Base-by-base conservation (phyloP, 2,888 invertebrate species). In the Stictocephala bisonia region DNA sequence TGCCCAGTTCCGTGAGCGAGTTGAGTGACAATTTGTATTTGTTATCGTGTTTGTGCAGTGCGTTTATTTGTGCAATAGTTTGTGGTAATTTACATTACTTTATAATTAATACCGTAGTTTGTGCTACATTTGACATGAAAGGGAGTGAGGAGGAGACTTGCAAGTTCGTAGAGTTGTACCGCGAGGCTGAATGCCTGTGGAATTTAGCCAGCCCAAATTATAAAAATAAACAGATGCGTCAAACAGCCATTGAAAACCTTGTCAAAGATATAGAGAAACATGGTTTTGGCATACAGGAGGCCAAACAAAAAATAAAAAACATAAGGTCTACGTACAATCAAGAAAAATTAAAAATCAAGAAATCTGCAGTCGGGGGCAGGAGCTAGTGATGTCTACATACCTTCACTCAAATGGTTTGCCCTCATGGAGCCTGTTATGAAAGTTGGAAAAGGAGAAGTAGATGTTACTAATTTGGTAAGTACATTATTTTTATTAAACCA, bases 231-330 rank as follows among this genome's bases (percentile, higher is more conserved):
- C 81, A 80, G 73, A 83, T 83, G 76, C 82, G 86, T 75, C 83
- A 85, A 66, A 88, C 89, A 53, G 87, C 90, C 80, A 88, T 88
- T 79, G 84, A 85, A 75, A 86, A 87, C 83, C 84, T 85, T 35
- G 83, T 84, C 0, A 67, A 77, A 1, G 79, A 78, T 26, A 78
- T 85, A 22, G 77, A 81, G 64, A 78, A 84, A 7, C 79, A 80
- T 0, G 79, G 82, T 66, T 84, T 85, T 72, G 80, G 79, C 7
- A 75, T 84, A n/a, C 81, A 82, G 0, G 86, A 86, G 80, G 84
- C 86, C 1, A 86, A 85, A 80, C 82, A 83, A 77, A 87, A 87
- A 80, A 86, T 87, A 41, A 86, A 86, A 77, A 86, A 85, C 75
- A 80, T 87, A 7, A 81, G 86, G 72, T 85, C 85, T n/a, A 86